phyloP scores from a whole-genome alignment of 2,113 vertebrate genomes.

The Catharus bicknelli region DNA sequence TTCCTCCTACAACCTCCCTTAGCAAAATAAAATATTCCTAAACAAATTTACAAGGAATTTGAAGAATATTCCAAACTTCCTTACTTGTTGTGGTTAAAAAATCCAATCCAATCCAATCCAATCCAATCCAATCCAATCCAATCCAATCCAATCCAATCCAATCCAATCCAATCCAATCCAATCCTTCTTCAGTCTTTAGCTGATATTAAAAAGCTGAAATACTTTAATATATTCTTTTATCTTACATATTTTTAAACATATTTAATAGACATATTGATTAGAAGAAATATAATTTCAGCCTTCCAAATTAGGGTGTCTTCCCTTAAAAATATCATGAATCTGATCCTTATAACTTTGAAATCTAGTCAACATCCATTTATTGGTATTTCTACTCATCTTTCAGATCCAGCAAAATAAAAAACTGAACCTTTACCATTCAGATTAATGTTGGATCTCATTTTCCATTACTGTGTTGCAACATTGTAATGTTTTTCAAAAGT shows the following conservation, averaged over 20 bases:
- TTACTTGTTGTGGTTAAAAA: background rate
- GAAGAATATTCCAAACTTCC: background rate
- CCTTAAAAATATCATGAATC: background rate
- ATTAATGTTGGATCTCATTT: background rate
- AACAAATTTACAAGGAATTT: background rate
- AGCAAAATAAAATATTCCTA: background rate
- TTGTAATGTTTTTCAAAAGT: background rate
- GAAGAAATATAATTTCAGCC: background rate
- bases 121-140: background rate
- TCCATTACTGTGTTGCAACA: accelerated
- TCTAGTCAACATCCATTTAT: background rate
- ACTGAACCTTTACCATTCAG: background rate
- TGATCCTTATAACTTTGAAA: background rate
- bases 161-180: background rate
- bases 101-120: background rate
- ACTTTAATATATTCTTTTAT: background rate
- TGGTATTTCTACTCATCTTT: background rate
- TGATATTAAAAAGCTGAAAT: background rate
- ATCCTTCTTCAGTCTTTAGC: background rate
- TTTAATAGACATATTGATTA: background rate
- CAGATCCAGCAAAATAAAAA: background rate
- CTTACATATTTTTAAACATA: background rate
- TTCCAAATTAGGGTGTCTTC: background rate
- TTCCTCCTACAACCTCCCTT: background rate
- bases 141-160: background rate